Percentiles rank a stretch among this genome's conserved stretches.
These are phyloP conservation scores for Parasteatoda lunata DNA, from an alignment of 2,888 invertebrate genomes.

Conservation along the genomic window DNA sequence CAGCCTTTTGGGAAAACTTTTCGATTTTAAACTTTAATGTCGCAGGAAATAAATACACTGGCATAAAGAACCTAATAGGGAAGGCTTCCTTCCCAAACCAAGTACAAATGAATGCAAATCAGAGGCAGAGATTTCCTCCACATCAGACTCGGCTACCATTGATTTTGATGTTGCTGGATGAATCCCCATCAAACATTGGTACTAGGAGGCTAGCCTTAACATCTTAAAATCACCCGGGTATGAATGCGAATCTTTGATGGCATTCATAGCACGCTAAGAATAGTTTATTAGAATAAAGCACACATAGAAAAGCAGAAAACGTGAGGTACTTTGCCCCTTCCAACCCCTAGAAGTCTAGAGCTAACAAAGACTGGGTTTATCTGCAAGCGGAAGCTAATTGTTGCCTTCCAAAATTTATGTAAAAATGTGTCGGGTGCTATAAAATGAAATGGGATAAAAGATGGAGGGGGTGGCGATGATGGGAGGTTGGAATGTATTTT, in stretches of 20 bases:
- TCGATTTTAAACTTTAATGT: conserved; percentile 54
- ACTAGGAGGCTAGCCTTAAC: conserved; percentile 27
- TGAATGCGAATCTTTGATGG: conserved; percentile 30
- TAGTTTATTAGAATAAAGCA: conserved; percentile 55
- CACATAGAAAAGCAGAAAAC: not conserved
- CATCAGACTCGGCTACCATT: conserved; percentile 17
- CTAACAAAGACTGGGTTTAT: not conserved
- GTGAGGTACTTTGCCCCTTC: not conserved
- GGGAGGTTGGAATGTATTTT: not conserved
- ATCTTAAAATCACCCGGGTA: conserved; percentile 57
- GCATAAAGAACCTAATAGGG: conserved; percentile 50
- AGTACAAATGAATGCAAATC: conserved; percentile 59
- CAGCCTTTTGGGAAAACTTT: conserved; percentile 20
- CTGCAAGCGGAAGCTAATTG: conserved; percentile 36
- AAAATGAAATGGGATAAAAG: conserved; percentile 7
- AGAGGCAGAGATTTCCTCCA: conserved; percentile 7
- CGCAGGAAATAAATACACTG: conserved; percentile 24
- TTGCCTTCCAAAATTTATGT: conserved; percentile 52
- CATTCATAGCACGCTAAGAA: conserved; percentile 23
- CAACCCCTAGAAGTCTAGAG: not conserved
- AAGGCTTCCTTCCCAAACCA: not conserved
- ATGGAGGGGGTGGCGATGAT: not conserved
- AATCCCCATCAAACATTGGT: not conserved
- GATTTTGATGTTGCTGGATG: conserved; percentile 11
- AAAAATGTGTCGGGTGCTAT: conserved; percentile 34